Base-by-base conservation (phyloP, 2,888 invertebrate species). In the Metopia argyrocephala region DNA sequence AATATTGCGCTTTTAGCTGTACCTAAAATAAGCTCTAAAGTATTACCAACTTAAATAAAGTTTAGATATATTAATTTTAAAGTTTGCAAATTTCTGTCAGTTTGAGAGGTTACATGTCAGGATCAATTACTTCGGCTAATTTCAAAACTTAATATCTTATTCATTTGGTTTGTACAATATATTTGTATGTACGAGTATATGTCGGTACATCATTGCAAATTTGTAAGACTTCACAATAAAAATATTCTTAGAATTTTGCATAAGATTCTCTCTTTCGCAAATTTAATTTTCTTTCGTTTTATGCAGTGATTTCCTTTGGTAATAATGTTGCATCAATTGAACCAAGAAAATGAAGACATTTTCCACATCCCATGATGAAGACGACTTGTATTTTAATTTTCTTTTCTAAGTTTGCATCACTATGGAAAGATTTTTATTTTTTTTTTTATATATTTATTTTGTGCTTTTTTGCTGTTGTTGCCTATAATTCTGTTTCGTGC, bases 301-400 rank as follows among this genome's bases (percentile, higher is more conserved):
- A 18, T 66, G 57, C 64, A 20, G 45, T 65, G 69, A 69, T 59
- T 74, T 78, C 48, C 56, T 61, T 50, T 74, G 74, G 59, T 68
- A 74, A 69, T 68, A 68, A 46, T 54, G 59, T 69, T 69, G 57
- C 50, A 57, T 52, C n/a, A 69, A 59, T 64, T 45, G 57, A 69
- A 65, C 7, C 57, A 65, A 69, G 57, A 57, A 74, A 64, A 48
- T 73, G 18, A 54, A 65, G 54, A 68, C 46, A 64, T 69, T 74
- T 18, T 69, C 57, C 28, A 50, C 54, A 62, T 74, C 64, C 64
- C 62, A 21, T 45, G 68, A 50, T 64, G 62, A n/a, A 20, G 28
- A 57, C 45, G 68, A 62, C 68, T 78, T 73, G 64, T 56, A 20
- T n/a, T 48, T 28, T 45, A 9, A 62, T 27, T 28, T 69, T 74